Evolutionary conservation across 2,888 invertebrate genomes (phyloP).

Genomic region (Cylindroiulus punctatus): DNA sequence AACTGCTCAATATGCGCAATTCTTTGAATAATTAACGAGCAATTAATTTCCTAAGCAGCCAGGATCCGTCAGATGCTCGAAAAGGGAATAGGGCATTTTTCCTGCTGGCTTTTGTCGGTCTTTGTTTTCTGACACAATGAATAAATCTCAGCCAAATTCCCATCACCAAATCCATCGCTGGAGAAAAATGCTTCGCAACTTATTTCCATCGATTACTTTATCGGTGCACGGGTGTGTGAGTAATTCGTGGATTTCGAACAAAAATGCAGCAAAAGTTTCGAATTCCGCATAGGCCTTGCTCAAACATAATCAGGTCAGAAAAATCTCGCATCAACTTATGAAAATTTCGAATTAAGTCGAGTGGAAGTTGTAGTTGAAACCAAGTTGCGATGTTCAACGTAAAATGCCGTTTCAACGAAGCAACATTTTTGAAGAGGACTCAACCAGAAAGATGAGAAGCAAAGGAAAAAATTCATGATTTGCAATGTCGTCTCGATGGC

Average conservation of each 20-base stretch:
- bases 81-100: slow-evolving; percentile 31
- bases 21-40: slow-evolving; percentile 43
- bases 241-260: background rate
- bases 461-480: background rate
- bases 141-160: slow-evolving; percentile 32
- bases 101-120: slow-evolving; percentile 1
- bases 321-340: slow-evolving; percentile 24
- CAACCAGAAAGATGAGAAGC: slow-evolving; percentile 15
- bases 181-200: slow-evolving; percentile 10
- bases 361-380: slow-evolving; percentile 34
- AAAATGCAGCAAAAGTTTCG: slow-evolving; percentile 14
- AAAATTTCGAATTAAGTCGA: slow-evolving; percentile 31
- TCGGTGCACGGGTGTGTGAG: slow-evolving; percentile 9
- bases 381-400: background rate
- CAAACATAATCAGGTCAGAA: slow-evolving; percentile 25
- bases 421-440: background rate
- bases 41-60: slow-evolving; percentile 32
- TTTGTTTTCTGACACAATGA: slow-evolving; percentile 3
- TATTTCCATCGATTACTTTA: background rate
- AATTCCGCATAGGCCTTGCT: background rate
- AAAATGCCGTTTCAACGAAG: background rate
- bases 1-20: slow-evolving; percentile 13
- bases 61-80: background rate
- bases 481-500: background rate
- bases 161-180: background rate